Evolutionary conservation across 2,888 invertebrate genomes (phyloP).

Genomic region (Myopa tessellatipennis): DNA sequence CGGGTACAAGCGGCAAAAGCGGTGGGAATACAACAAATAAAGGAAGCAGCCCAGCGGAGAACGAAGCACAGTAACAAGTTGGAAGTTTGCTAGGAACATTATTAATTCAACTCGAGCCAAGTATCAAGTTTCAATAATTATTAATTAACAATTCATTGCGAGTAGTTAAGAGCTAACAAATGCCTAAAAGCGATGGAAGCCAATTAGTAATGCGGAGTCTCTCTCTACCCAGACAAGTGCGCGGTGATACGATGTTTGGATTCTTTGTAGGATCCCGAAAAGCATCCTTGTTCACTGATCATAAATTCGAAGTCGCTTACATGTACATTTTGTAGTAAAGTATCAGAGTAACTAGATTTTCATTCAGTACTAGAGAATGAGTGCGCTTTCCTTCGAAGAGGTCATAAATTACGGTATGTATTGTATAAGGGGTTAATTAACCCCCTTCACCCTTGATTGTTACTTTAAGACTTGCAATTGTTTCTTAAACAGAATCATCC

Average conservation of each 20-base stretch:
- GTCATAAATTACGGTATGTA: no score
- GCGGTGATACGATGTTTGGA: no score
- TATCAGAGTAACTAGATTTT: no score
- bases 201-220: slow-evolving; percentile 59
- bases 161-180: slow-evolving; percentile 8
- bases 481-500: not conserved
- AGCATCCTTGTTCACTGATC: no score
- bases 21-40: slow-evolving; percentile 20
- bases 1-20: slow-evolving; percentile 44
- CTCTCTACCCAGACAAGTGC: not conserved
- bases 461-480: not conserved
- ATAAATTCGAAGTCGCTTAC: no score
- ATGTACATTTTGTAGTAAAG: no score
- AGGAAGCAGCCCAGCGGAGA: slow-evolving; percentile 10
- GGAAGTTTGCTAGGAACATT: slow-evolving; percentile 17
- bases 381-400: no score
- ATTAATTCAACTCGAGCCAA: slow-evolving; percentile 31
- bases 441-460: no score
- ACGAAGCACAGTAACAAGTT: slow-evolving; percentile 15
- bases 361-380: no score
- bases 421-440: no score
- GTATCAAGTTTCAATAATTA: not conserved
- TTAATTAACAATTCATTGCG: not conserved
- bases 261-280: no score
- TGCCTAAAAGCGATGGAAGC: slow-evolving; percentile 45